Conservation (phyloP, 2,888 invertebrate genomes). For the Chymomyza amoena region DNA sequence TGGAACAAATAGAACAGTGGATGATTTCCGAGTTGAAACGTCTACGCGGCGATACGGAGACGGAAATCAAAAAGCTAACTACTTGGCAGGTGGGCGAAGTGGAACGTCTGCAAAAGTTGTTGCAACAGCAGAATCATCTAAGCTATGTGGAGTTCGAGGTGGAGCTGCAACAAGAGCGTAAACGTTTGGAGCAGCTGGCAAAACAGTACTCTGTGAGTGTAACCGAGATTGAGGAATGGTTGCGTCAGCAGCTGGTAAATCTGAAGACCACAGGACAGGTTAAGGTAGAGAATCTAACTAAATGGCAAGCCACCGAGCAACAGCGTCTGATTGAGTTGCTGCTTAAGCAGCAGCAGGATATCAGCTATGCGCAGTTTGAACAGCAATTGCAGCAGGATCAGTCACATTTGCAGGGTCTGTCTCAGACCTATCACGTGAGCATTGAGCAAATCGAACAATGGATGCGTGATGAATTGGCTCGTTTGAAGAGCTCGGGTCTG, state of each 20-base stretch:
- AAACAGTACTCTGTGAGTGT: constrained; percentile 73
- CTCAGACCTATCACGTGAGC: constrained; percentile 68
- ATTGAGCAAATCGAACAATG: constrained; percentile 71
- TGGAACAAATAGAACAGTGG: constrained; percentile 76
- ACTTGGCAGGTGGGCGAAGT: constrained; percentile 73
- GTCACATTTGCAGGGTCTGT: constrained; percentile 58
- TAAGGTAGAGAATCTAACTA: constrained; percentile 71
- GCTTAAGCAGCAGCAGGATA: constrained; percentile 65
- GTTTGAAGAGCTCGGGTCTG: constrained; percentile 65
- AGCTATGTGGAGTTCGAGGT: constrained; percentile 72
- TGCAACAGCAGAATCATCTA: constrained; percentile 70
- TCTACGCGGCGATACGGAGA: constrained; percentile 60
- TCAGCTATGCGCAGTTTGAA: constrained; percentile 68
- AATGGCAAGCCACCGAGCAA: constrained; percentile 74
- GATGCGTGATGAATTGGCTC: constrained; percentile 64
- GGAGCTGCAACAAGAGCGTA: constrained; percentile 68
- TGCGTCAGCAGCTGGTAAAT: constrained; percentile 73
- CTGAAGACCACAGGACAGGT: constrained; percentile 69
- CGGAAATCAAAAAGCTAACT: constrained; percentile 63
- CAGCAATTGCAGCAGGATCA: constrained; percentile 64
- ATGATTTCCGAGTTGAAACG: constrained; percentile 74
- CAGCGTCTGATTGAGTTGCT: constrained; percentile 72
- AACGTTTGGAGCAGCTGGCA: constrained; percentile 66
- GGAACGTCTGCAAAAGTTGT: constrained; percentile 65
- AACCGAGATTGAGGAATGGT: constrained; percentile 74